Evolutionary conservation across 2,888 invertebrate species (phyloP).

Genomic region (Blastobasis lacticolella): DNA sequence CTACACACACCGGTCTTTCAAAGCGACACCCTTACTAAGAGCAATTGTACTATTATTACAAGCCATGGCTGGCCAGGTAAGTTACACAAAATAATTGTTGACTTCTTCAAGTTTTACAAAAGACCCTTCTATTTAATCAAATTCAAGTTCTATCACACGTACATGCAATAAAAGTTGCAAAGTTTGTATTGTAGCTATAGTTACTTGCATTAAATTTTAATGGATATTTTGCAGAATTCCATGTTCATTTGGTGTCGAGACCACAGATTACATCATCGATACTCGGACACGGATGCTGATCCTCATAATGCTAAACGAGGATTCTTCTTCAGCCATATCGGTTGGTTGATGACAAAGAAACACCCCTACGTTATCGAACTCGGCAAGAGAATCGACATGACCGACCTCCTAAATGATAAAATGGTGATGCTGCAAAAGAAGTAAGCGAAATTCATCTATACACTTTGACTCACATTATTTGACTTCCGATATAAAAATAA

Average conservation of each 20-base stretch:
- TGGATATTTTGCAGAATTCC: constrained; percentile 71
- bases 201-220: too few relatives aligned
- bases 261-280: constrained; percentile 87
- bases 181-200: too few relatives aligned
- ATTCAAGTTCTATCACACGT: too few relatives aligned
- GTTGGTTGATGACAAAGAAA: constrained; percentile 87
- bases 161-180: too few relatives aligned
- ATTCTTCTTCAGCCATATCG: constrained; percentile 91
- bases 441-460: constrained; percentile 57
- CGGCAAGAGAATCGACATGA: constrained; percentile 80
- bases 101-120: too few relatives aligned
- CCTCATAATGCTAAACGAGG: constrained; percentile 87
- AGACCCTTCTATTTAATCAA: too few relatives aligned
- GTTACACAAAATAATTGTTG: not conserved
- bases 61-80: constrained; percentile 83
- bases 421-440: constrained; percentile 84
- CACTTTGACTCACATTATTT: too few relatives aligned
- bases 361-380: constrained; percentile 83
- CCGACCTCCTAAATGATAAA: constrained; percentile 82
- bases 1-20: constrained; percentile 85
- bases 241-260: constrained; percentile 84
- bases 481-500: too few relatives aligned
- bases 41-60: constrained; percentile 77
- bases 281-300: constrained; percentile 79
- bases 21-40: constrained; percentile 77